Evolutionary conservation across 2,113 vertebrate genomes (phyloP).

Genomic region (Bungarus multicinctus): DNA sequence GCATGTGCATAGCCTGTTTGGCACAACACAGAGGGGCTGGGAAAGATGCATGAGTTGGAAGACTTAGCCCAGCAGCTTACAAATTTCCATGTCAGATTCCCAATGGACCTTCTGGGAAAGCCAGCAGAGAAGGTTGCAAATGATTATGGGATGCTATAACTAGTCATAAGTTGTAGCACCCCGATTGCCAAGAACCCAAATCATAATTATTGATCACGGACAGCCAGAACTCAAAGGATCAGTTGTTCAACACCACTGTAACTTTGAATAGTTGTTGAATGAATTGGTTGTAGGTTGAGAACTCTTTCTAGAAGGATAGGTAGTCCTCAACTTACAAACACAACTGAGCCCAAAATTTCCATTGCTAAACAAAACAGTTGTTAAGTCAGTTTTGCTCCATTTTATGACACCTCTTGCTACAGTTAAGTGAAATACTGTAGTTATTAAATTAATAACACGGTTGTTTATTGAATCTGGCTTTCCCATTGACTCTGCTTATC

Average conservation of each 20-base stretch:
- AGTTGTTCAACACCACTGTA: not conserved
- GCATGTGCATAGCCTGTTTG: not conserved
- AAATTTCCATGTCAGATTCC: not conserved
- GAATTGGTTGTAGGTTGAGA: not conserved
- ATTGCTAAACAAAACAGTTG: not conserved
- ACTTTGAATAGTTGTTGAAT: not conserved
- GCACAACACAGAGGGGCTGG: not conserved
- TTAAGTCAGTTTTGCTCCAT: not conserved
- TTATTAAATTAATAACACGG: not conserved
- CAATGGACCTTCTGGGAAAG: not conserved
- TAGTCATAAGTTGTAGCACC: not conserved
- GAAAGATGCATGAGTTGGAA: not conserved
- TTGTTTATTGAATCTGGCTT: not conserved
- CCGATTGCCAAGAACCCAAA: not conserved
- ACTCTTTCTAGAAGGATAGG: not conserved
- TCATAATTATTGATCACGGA: not conserved
- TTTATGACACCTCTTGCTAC: not conserved
- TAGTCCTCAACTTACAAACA: not conserved
- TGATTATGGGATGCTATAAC: not conserved
- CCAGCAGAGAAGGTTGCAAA: not conserved
- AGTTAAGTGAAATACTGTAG: not conserved
- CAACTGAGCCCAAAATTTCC: not conserved
- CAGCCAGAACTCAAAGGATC: not conserved
- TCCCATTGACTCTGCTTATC: not conserved
- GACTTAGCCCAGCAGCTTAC: not conserved